A percentile compares a stretch with the other conserved stretches of the same genome.
phyloP scores from a whole-genome alignment of 2,797 vertebrate genomes.

The Danio choprae region DNA sequence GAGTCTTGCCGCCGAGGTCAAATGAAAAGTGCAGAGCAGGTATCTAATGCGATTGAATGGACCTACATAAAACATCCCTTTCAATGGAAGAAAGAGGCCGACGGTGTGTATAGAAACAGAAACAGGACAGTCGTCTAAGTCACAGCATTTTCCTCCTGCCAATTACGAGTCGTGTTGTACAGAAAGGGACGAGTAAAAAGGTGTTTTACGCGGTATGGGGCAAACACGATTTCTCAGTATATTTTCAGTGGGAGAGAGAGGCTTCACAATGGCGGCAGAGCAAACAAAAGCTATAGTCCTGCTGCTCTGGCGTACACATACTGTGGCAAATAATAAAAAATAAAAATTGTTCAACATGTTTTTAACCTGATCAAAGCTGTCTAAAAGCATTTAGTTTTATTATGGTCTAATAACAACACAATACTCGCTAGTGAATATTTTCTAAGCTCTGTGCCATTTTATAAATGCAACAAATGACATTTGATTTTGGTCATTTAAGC shows the following conservation, averaged over 20 bases:
- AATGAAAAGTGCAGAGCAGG: slow-evolving; percentile 34
- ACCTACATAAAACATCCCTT: slow-evolving; percentile 7
- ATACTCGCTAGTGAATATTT: background rate
- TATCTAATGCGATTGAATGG: slow-evolving; percentile 22
- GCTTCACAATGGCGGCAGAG: background rate
- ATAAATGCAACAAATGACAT: background rate
- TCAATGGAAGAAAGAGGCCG: background rate
- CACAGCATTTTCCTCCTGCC: slow-evolving; percentile 13
- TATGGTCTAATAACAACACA: background rate
- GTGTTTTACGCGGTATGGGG: background rate
- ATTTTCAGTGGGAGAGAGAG: background rate
- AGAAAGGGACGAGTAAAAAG: background rate
- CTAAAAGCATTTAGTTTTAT: background rate
- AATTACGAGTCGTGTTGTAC: slow-evolving; percentile 14
- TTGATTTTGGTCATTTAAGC: slow-evolving; percentile 21
- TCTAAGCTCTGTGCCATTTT: background rate
- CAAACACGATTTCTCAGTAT: background rate
- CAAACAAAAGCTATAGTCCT: background rate
- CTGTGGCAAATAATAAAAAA: background rate
- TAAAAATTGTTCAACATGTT: background rate
- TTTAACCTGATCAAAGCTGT: background rate
- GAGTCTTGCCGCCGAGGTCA: slow-evolving; percentile 20
- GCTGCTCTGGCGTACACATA: background rate
- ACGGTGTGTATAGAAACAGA: background rate
- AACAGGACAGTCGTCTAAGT: background rate